phyloP scores from a whole-genome alignment of 2,888 invertebrate genomes.

The Callinectes sapidus region DNA sequence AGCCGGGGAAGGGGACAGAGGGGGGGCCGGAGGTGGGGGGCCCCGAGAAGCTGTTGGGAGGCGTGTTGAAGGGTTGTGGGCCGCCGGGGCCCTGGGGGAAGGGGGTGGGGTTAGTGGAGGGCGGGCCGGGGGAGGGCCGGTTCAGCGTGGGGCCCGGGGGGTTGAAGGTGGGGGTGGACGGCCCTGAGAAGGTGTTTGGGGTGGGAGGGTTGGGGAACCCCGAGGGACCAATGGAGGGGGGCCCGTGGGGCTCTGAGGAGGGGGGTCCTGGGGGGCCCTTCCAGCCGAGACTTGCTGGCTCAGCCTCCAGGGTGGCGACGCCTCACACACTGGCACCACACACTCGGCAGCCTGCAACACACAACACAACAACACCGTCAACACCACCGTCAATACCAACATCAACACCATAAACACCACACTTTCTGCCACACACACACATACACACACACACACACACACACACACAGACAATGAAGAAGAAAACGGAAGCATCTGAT shows the following conservation, averaged over 20 bases:
- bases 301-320: slow-evolving; percentile 72
- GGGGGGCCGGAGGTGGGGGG: slow-evolving; percentile 73
- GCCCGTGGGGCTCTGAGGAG: slow-evolving; percentile 71
- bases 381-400: background rate
- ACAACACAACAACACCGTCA: background rate
- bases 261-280: slow-evolving; percentile 73
- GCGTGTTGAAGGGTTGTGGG: slow-evolving; percentile 72
- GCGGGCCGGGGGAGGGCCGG: slow-evolving; percentile 72
- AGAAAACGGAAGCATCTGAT: too few species aligned
- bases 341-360: slow-evolving; percentile 69
- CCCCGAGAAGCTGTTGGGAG: slow-evolving; percentile 73
- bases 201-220: slow-evolving; percentile 71
- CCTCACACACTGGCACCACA: slow-evolving; percentile 63
- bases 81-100: slow-evolving; percentile 67
- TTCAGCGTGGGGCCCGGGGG: slow-evolving; percentile 65
- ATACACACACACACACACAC: too few species aligned
- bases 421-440: too few species aligned
- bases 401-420: background rate
- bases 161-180: slow-evolving; percentile 68
- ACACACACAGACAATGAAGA: too few species aligned
- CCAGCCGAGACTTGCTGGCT: slow-evolving; percentile 72
- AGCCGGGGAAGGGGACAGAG: slow-evolving; percentile 72
- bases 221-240: slow-evolving; percentile 70
- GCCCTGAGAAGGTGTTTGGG: slow-evolving; percentile 68
- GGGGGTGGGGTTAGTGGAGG: slow-evolving; percentile 54